Conservation (phyloP, 1,140 invertebrate genomes). For the Drosophila busckii region DNA sequence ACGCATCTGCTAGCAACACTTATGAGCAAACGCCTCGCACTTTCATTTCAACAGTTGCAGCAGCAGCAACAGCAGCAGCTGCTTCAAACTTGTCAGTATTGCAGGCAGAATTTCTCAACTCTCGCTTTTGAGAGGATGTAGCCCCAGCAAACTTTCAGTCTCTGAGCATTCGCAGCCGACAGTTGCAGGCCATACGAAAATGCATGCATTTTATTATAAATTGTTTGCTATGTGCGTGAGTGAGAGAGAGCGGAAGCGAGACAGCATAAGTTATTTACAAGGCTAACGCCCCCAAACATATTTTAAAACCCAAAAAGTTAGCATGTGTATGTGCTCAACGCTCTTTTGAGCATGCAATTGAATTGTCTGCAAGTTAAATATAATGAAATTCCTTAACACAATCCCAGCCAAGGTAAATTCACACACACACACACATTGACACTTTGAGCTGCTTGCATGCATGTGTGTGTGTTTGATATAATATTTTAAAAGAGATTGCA, state of each 20-base stretch:
- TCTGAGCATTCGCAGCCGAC: constrained; percentile 31
- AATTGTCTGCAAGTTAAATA: constrained; percentile 40
- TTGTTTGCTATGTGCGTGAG: neutral
- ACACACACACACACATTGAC: too few relatives aligned
- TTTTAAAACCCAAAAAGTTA: constrained; percentile 16
- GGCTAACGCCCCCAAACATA: constrained; percentile 5
- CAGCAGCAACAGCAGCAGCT: constrained; percentile 21
- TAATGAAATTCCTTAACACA: constrained; percentile 20
- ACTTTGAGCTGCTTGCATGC: too few relatives aligned
- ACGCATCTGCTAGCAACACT: constrained; percentile 19
- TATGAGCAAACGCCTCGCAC: constrained; percentile 32
- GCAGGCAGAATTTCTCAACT: constrained; percentile 43
- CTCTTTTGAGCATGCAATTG: constrained; percentile 32
- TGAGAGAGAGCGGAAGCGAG: neutral
- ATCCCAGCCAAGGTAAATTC: too few relatives aligned
- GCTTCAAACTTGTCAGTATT: neutral
- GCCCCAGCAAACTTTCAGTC: neutral
- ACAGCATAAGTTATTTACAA: too few relatives aligned
- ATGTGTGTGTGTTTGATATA: neutral
- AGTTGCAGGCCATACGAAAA: constrained; percentile 33
- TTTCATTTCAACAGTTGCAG: constrained; percentile 48
- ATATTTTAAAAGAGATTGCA: constrained; percentile 48
- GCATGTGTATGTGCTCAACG: constrained; percentile 27
- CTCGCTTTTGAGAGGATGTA: constrained; percentile 20
- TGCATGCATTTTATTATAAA: constrained; percentile 16